Conservation (phyloP, 2,797 vertebrate genomes). For the Helostoma temminkii region DNA sequence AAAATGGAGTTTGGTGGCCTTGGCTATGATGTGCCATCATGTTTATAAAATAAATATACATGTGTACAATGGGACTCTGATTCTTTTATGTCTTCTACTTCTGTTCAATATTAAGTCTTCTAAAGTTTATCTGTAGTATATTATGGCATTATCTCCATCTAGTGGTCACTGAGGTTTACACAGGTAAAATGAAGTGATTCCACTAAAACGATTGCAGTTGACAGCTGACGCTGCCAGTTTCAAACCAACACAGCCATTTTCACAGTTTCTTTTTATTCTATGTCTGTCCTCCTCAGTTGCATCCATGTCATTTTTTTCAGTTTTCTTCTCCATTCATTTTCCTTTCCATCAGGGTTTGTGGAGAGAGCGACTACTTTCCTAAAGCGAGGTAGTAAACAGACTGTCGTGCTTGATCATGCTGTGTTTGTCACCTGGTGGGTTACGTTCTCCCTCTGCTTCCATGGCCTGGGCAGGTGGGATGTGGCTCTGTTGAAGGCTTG, state of each 20-base stretch:
- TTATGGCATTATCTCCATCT: conserved; percentile 56
- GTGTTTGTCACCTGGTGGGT: conserved; percentile 76
- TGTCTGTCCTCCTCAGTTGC: conserved; percentile 55
- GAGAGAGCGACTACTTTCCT: conserved; percentile 92
- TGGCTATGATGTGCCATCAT: background rate
- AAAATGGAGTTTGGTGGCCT: background rate
- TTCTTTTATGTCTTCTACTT: background rate
- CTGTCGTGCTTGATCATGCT: conserved; percentile 80
- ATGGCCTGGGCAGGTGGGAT: conserved; percentile 64
- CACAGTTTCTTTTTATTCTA: conserved; percentile 15
- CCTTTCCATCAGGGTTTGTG: conserved; percentile 91
- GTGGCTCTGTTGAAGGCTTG: conserved; percentile 56
- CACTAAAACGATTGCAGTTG: background rate
- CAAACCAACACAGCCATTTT: background rate
- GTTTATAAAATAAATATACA: no score
- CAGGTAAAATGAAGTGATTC: background rate
- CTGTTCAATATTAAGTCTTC: background rate
- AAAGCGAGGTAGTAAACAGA: conserved; percentile 93
- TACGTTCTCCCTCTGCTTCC: conserved; percentile 33
- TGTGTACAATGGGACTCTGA: no score
- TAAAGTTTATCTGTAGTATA: background rate
- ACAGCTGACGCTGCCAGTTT: background rate
- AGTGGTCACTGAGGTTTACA: conserved; percentile 44
- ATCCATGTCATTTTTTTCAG: conserved; percentile 74
- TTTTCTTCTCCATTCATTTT: conserved; percentile 83